Percentiles rank a stretch among this genome's conserved stretches.
Conservation (phyloP, 2,888 invertebrate species). For the Caprella mutica region DNA sequence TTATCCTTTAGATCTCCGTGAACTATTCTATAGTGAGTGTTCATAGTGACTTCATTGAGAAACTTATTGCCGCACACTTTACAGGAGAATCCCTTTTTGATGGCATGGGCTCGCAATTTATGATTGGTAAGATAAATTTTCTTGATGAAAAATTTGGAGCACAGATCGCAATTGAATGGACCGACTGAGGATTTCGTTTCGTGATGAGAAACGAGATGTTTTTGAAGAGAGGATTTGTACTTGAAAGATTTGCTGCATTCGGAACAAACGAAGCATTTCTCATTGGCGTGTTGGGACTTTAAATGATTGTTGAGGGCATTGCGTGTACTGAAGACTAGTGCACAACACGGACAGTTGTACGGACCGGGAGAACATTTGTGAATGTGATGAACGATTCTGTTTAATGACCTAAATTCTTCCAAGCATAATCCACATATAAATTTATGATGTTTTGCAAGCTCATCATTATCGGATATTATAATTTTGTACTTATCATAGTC, state of each 20-base stretch:
- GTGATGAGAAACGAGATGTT: constrained; percentile 27
- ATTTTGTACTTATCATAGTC: no score
- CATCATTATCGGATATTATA: no score
- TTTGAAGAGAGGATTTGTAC: constrained; percentile 23
- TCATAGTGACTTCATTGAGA: no score
- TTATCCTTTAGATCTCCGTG: no score
- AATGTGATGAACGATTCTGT: constrained; percentile 24
- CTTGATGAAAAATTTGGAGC: constrained; percentile 31
- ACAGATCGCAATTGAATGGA: constrained; percentile 30
- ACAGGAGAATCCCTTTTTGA: constrained; percentile 29
- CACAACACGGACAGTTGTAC: constrained; percentile 25
- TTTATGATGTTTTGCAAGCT: no score
- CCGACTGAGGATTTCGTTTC: no score
- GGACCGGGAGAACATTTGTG: constrained; percentile 26
- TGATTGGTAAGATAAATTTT: constrained; percentile 33
- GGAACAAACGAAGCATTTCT: constrained; percentile 27
- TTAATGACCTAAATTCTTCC: constrained; percentile 24
- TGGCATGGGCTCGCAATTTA: constrained; percentile 25
- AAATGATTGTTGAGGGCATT: constrained; percentile 26
- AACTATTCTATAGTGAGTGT: no score
- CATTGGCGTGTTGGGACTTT: constrained; percentile 23
- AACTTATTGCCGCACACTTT: constrained; percentile 13
- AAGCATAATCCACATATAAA: constrained; percentile 29
- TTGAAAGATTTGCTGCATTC: constrained; percentile 28
- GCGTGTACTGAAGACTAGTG: constrained; percentile 10